Evolutionary conservation across 92 coral and sea anemone species (phyloP).

Genomic region (Phymanthus crucifer): DNA sequence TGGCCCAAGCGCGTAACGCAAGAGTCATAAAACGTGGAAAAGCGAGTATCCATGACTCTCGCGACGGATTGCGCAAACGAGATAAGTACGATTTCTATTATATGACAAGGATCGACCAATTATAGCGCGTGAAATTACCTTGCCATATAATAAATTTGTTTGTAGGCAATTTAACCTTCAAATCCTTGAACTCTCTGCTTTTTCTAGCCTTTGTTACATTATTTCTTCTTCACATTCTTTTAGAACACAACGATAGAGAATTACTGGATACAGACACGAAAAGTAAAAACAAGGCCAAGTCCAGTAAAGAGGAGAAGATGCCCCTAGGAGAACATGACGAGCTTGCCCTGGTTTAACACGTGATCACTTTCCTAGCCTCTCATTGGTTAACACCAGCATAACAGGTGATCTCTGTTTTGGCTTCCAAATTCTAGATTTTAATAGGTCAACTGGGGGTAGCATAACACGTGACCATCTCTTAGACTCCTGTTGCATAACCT

Average conservation of each 20-base stretch:
- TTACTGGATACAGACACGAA: conserved; percentile 7
- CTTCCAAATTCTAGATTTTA: background rate
- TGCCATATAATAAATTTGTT: too few relatives aligned
- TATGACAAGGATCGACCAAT: too few relatives aligned
- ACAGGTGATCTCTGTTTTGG: background rate
- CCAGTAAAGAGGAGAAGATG: conserved; percentile 54
- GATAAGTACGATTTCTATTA: too few relatives aligned
- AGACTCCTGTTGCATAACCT: too few relatives aligned
- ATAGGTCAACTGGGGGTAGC: background rate
- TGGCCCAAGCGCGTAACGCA: too few relatives aligned
- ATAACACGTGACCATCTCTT: background rate
- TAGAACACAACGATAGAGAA: conserved; percentile 24
- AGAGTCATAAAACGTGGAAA: too few relatives aligned
- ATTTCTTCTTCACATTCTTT: background rate
- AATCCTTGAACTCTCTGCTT: background rate
- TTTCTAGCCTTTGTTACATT: too few relatives aligned
- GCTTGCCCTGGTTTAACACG: conserved; percentile 57
- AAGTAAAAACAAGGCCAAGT: conserved; percentile 34
- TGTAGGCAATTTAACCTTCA: too few relatives aligned
- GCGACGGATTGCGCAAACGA: too few relatives aligned
- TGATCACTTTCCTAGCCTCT: background rate
- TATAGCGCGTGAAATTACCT: too few relatives aligned
- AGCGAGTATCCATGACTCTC: too few relatives aligned
- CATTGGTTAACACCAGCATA: conserved; percentile 1
- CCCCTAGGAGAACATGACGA: conserved; percentile 68